Base-by-base conservation (phyloP, 1,140 invertebrate species). In the Drosophila persimilis region DNA sequence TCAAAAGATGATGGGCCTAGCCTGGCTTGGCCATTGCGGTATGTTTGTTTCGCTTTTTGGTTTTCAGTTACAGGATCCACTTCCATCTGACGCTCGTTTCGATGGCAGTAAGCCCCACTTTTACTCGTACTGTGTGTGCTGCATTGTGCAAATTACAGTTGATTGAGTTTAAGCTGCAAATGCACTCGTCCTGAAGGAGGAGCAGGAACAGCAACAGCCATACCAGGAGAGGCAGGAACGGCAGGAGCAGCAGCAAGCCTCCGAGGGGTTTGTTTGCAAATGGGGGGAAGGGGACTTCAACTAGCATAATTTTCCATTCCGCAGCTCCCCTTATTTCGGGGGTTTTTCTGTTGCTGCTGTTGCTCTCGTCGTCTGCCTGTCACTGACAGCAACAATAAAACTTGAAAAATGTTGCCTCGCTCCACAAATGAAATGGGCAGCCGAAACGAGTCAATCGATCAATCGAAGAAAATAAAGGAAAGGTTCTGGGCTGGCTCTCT, bases 181-280 rank as follows among this genome's bases (percentile, higher is more conserved):
- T 64, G 72, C 56, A 59, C 59, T 67, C 54, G 57, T 61, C 63
- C 51, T 48, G 45, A 58, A 31, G 20, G 6, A 59, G 24, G 39
- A 39, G 67, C 8, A 45, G 4, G 29, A n/a, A 17, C 9, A 62
- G 24, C 59, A 62, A 17, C 59, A 15, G 17, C 44, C 11, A 73
- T 0, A 26, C 24, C 24, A 31, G n/a, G 3, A 58, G 24, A 35
- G 26, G 66, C 7, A 58, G 2, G 39, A n/a, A 20, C 7, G 56
- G 24, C 59, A 15, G 24, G 29, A 22, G 29, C 53, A 76, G 73
- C 61, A 65, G 46, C 29, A 4, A 24, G 61, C 48, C 46, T 51
- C 75, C 56, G 66, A 84, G 76, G 80, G 77, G 73, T 77, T 86
- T 86, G 81, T 85, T 85, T 85, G 80, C 73, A 81, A 85, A 85